These are phyloP conservation scores for Tipula lateralis DNA, from an alignment of 2,888 invertebrate genomes.

Conservation along the genomic window DNA sequence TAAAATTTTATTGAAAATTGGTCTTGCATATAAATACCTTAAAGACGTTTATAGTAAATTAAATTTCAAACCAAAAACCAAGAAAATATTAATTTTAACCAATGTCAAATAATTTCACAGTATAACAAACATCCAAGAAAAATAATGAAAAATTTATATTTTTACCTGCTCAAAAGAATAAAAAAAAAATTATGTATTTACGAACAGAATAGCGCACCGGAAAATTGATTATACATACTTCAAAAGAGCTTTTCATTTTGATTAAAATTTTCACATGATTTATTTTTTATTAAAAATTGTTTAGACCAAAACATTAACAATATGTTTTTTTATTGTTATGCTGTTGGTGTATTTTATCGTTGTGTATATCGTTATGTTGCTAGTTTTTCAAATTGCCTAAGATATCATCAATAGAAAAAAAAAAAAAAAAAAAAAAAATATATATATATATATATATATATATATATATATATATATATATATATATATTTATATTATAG, in stretches of 20 bases:
- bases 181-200: neutral
- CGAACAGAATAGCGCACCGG: neutral
- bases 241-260: neutral
- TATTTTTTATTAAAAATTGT: neutral
- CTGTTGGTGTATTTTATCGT: neutral
- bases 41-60: too few species aligned
- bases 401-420: too few species aligned
- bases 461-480: too few species aligned
- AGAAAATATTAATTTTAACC: neutral
- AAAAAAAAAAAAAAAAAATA: too few species aligned
- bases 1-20: too few species aligned
- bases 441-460: too few species aligned
- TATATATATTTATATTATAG: neutral
- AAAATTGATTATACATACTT: neutral
- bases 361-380: neutral
- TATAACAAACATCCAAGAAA: neutral
- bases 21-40: too few species aligned
- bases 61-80: too few species aligned
- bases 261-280: conserved; percentile 19
- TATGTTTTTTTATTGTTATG: neutral
- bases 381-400: neutral
- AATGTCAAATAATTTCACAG: neutral
- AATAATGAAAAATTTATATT: neutral
- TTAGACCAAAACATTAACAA: neutral
- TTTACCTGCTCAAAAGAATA: neutral